Conservation (phyloP, 2,797 vertebrate species). For the Carduelis carduelis region DNA sequence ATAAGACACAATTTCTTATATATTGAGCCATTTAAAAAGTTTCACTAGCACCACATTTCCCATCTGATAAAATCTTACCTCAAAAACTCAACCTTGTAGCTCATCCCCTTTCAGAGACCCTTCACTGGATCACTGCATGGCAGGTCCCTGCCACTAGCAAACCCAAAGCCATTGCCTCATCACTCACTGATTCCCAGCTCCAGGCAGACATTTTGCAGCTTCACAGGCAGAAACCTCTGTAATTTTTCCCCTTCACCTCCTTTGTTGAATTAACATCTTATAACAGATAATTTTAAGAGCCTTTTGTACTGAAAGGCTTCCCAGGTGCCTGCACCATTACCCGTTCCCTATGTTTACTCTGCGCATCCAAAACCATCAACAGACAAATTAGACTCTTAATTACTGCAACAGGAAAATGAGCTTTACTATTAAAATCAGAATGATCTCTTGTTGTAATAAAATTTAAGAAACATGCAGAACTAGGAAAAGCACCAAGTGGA, state of each 20-base stretch:
- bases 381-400: neutral
- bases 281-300: neutral
- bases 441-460: neutral
- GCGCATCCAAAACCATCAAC: neutral
- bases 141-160: neutral
- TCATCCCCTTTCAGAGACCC: neutral
- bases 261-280: neutral
- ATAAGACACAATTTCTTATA: neutral
- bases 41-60: neutral
- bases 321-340: neutral
- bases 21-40: neutral
- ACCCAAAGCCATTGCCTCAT: fast-evolving
- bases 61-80: neutral
- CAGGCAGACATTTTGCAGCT: neutral
- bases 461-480: neutral
- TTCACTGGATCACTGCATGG: neutral
- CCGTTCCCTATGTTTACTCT: neutral
- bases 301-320: neutral
- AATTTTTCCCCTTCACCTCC: neutral
- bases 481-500: neutral
- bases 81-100: neutral
- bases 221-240: neutral
- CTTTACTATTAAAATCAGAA: neutral
- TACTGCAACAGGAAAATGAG: neutral
- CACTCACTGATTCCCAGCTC: neutral